A percentile compares a stretch with the other conserved stretches of the same genome.
Conservation (phyloP, 2,113 vertebrate genomes). For the Megaptera novaeangliae region DNA sequence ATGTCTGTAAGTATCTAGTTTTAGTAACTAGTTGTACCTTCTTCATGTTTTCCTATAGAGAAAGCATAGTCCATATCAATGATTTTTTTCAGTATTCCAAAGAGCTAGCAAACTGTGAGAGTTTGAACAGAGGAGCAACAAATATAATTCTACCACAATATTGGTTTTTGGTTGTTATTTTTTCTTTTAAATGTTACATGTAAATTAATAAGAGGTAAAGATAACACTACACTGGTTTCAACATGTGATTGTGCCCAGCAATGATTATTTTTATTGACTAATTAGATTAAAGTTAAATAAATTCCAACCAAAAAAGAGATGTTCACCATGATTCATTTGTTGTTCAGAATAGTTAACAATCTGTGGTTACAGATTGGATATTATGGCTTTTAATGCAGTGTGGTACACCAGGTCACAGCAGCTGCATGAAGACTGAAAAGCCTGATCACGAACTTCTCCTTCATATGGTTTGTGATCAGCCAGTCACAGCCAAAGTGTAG, state of each 20-base stretch:
- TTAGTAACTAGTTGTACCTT: neutral
- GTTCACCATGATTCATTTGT: neutral
- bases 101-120: neutral
- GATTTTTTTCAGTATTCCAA: neutral
- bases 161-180: neutral
- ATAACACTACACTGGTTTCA: constrained; percentile 8
- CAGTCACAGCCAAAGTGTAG: neutral
- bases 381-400: neutral
- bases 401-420: neutral
- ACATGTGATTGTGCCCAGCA: neutral
- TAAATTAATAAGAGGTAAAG: neutral
- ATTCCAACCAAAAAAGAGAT: constrained; percentile 19
- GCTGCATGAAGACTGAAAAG: too few relatives aligned
- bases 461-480: neutral
- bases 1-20: neutral
- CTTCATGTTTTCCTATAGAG: neutral
- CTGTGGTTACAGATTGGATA: neutral
- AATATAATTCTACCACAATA: neutral
- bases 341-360: neutral
- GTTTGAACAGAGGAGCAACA: neutral
- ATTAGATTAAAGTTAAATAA: constrained; percentile 25
- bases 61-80: neutral
- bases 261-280: constrained; percentile 52
- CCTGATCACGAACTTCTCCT: neutral
- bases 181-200: neutral